Base-by-base conservation (phyloP, 2,888 invertebrate genomes). In the Trilocha varians region DNA sequence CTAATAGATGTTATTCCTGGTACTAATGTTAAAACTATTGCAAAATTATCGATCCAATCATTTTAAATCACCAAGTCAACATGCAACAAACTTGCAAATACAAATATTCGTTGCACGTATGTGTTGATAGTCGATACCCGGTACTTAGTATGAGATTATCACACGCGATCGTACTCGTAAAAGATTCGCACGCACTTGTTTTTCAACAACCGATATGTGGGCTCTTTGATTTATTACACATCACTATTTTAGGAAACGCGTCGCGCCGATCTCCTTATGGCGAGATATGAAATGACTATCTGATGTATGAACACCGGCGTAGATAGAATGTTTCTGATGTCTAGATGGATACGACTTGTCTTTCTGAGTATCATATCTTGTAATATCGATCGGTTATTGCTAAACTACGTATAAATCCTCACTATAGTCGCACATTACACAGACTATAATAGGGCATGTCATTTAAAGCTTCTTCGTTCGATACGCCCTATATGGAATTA, bases 201-300 rank as follows among this genome's bases (percentile, higher is more conserved):
- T 83, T 82, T 82, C 71, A 67, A 63, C 59, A 55, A 49, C 44
- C 52, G 52, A 53, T 55, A 58, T 76, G 59, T 59, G 65, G 58
- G 62, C 72, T 77, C 77, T 70, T 63, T 77, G 80, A 85, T 83
- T 78, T 83, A 83, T 82, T 79, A 82, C 77, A 76, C 72, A 82
- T 72, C 77, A 75, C 84, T 84, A 72, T 79, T 84, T 85, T 84
- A 85, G 84, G 84, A 78, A 82, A 75, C 76, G 59, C 58, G 80
- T 71, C 72, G 71, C 73, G 72, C 53, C 70, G 58, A 59, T 63
- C 67, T 66, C 68, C 68, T 67, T 83, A 80, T 68, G 73, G 69
- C 70, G 57, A 67, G 78, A 76, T 82, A 79, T 83, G 78, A 79
- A 74, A 83, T 83, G 73, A 67, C 74, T 74, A 59, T 57, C 52